These are phyloP conservation scores for Chiroxiphia lanceolata DNA, from an alignment of 2,797 vertebrate genomes.

Conservation along the genomic window DNA sequence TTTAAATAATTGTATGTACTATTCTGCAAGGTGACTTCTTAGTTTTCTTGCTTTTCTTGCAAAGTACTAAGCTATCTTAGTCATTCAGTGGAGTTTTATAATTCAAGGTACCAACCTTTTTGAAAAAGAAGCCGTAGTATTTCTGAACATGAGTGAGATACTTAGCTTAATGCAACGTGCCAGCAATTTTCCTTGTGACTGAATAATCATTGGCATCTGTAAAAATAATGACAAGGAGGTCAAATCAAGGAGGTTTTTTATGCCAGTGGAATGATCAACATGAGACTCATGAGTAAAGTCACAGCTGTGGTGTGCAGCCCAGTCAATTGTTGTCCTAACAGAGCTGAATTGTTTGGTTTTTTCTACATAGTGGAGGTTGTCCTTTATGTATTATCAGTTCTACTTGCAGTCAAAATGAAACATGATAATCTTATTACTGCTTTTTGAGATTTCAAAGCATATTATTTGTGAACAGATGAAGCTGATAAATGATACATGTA, in stretches of 20 bases:
- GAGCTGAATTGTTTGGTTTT: conserved; percentile 32
- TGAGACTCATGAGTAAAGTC: conserved; percentile 10
- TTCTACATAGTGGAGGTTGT: not conserved
- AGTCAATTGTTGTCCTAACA: conserved; percentile 17
- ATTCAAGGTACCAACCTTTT: not conserved
- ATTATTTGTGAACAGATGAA: not conserved
- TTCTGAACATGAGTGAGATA: not conserved
- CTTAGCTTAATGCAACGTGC: not conserved
- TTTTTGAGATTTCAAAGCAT: not conserved
- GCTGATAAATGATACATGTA: not conserved
- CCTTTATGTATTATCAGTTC: conserved; percentile 5
- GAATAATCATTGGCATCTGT: conserved; percentile 12
- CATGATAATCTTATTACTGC: not conserved
- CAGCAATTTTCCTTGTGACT: not conserved
- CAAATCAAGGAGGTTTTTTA: conserved; percentile 42
- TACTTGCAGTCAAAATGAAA: not conserved
- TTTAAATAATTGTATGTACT: not conserved
- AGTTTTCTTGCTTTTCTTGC: not conserved
- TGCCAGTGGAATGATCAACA: not conserved
- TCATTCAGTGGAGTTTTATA: not conserved
- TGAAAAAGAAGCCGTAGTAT: not conserved
- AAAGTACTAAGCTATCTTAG: not conserved
- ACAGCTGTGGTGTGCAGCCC: conserved; percentile 9
- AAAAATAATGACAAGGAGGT: conserved; percentile 12
- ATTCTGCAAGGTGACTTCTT: not conserved